phyloP scores from a whole-genome alignment of 2,113 vertebrate species.

The Paratilapia polleni region DNA sequence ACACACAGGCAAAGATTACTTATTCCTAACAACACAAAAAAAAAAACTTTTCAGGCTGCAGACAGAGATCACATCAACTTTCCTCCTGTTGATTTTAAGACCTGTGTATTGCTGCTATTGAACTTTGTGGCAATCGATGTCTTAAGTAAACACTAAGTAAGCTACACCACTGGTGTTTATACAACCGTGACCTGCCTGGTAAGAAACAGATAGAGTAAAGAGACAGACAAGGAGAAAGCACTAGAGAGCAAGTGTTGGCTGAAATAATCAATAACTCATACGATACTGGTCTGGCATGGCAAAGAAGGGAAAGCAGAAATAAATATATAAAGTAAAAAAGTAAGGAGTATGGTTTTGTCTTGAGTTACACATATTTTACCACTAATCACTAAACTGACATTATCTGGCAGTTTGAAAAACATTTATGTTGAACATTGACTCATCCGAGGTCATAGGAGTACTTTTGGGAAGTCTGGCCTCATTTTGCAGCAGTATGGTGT shows the following conservation, averaged over 20 bases:
- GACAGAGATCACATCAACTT: background rate
- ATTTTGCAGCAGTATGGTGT: background rate
- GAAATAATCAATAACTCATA: conserved; percentile 41
- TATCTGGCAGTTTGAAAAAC: background rate
- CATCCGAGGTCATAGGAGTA: background rate
- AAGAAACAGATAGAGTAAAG: conserved; percentile 5
- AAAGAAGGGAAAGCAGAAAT: background rate
- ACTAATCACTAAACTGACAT: background rate
- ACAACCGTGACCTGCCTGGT: conserved; percentile 46
- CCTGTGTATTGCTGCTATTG: conserved; percentile 43
- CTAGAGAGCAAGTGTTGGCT: conserved; percentile 17
- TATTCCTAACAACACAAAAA: background rate
- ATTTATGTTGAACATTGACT: background rate
- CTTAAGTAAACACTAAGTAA: conserved; percentile 55
- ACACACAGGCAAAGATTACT: background rate
- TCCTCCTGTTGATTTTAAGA: conserved; percentile 4
- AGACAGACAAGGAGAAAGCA: conserved; percentile 6
- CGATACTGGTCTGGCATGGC: background rate
- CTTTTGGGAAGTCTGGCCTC: background rate
- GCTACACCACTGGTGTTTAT: conserved; percentile 8
- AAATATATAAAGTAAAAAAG: background rate
- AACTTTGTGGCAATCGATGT: conserved; percentile 50
- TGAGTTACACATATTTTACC: background rate
- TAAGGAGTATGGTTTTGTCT: background rate
- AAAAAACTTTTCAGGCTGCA: background rate